Evolutionary conservation across 92 coral and sea anemone genomes (phyloP).

Genomic region (Zoanthus sociatus): DNA sequence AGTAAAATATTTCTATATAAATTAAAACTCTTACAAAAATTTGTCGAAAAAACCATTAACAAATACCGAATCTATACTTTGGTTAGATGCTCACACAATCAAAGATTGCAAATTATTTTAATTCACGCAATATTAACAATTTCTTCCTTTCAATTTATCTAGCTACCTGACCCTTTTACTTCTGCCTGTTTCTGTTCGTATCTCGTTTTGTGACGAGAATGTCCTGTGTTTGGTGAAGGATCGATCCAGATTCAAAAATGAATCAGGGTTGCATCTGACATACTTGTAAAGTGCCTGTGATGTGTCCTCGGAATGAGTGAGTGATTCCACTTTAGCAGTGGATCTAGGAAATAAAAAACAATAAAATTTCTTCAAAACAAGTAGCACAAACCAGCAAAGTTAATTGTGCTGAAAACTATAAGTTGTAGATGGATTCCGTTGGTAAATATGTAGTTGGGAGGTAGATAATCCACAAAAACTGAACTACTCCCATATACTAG

Average conservation of each 20-base stretch:
- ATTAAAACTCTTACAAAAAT: no score
- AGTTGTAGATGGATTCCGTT: no score
- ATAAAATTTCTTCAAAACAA: background rate
- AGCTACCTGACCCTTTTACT: background rate
- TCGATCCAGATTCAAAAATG: background rate
- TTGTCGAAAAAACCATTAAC: no score
- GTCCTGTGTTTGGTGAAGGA: background rate
- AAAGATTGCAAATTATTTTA: no score
- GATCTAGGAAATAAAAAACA: background rate
- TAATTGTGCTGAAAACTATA: no score
- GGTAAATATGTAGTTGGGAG: no score
- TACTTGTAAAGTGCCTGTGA: constrained; percentile 24
- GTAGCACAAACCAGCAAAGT: background rate
- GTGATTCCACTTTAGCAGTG: constrained; percentile 25
- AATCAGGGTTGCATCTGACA: background rate
- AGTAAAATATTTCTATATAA: no score
- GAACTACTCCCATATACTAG: no score
- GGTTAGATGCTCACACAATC: no score
- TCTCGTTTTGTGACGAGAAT: background rate
- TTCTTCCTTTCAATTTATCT: background rate
- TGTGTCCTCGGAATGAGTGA: constrained; percentile 31
- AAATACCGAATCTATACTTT: no score
- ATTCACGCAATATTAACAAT: no score
- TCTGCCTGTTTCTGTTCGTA: constrained; percentile 8
- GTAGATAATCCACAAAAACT: no score